phyloP scores from a whole-genome alignment of 2,797 vertebrate genomes.

The Myotis vivesi region DNA sequence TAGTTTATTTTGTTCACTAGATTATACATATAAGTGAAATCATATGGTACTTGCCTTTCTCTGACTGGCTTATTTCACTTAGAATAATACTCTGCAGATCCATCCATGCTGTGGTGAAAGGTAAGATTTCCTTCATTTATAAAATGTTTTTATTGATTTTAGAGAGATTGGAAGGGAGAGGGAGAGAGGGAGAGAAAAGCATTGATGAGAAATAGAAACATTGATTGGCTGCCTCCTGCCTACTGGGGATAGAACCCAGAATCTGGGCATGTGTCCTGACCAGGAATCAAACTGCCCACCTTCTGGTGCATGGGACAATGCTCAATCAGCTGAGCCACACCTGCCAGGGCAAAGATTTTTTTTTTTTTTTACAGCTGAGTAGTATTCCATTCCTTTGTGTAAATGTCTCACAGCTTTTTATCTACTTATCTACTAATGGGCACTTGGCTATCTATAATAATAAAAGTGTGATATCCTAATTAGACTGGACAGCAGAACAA shows the following conservation, averaged over 20 bases:
- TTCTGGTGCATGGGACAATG: no score
- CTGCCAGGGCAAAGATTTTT: not conserved
- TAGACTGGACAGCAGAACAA: no score
- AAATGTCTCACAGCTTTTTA: not conserved
- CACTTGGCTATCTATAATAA: not conserved
- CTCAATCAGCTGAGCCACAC: no score
- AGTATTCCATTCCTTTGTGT: not conserved
- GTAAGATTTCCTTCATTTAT: not conserved
- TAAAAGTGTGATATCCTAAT: no score
- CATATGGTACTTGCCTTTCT: not conserved
- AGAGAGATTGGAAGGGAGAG: no score
- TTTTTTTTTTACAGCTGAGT: not conserved
- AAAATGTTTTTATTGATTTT: no score
- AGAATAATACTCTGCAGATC: not conserved
- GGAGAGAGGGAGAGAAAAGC: no score
- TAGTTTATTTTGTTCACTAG: not conserved
- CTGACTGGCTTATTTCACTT: not conserved
- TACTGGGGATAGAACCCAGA: no score
- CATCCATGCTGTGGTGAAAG: not conserved
- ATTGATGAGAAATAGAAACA: no score
- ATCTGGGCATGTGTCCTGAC: no score
- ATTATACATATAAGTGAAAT: not conserved
- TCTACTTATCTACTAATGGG: not conserved
- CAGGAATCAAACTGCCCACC: no score
- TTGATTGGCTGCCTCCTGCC: no score